phyloP scores from a whole-genome alignment of 2,113 vertebrate species.

The Camelus bactrianus region DNA sequence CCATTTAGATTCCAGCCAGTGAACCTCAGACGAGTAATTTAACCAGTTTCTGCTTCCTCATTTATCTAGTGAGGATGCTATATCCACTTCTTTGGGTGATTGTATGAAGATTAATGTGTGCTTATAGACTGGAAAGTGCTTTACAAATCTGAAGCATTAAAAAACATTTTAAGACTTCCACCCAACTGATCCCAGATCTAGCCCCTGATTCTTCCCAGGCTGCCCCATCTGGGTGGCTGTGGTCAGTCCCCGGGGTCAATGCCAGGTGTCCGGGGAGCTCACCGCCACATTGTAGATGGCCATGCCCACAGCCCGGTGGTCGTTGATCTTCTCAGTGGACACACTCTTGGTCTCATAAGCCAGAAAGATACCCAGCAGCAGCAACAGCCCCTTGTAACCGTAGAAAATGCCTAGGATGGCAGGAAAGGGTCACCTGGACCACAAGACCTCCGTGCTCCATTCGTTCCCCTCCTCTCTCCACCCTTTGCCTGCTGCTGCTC shows the following conservation, averaged over 20 bases:
- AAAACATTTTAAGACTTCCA: not conserved
- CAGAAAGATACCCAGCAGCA: slow-evolving; percentile 96
- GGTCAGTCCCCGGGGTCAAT: not conserved
- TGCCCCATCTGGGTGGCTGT: not conserved
- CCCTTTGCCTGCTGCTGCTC: not conserved
- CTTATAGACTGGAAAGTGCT: not conserved
- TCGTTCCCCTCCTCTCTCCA: not conserved
- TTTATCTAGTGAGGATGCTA: not conserved
- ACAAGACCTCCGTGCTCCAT: too few relatives aligned
- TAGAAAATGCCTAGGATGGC: slow-evolving; percentile 93
- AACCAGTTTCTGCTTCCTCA: not conserved
- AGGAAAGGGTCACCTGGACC: not conserved
- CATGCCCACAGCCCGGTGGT: slow-evolving; percentile 95
- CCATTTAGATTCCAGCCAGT: not conserved
- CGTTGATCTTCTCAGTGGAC: slow-evolving; percentile 96
- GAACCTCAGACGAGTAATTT: not conserved
- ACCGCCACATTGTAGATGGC: slow-evolving; percentile 95
- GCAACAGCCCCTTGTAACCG: slow-evolving; percentile 95
- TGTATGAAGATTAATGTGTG: not conserved
- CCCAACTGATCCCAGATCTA: not conserved
- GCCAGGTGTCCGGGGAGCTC: slow-evolving; percentile 43
- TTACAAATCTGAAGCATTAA: not conserved
- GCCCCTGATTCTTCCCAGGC: not conserved
- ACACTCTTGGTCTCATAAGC: slow-evolving; percentile 98
- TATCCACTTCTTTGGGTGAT: not conserved